Conservation (phyloP, 2,888 invertebrate species). For the Maniola hyperantus region DNA sequence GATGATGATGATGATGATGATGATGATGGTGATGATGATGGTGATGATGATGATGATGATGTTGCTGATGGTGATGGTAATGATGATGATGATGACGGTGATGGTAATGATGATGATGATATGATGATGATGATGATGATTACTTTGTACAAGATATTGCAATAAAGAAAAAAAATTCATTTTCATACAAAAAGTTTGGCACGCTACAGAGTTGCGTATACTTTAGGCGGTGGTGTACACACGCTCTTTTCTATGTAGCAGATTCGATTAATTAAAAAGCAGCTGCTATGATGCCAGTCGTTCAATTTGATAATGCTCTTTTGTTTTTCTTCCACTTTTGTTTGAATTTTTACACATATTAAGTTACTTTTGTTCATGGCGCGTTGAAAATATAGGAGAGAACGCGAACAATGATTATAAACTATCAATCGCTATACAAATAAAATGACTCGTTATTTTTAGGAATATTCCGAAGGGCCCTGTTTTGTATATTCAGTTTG, state of each 20-base stretch:
- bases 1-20: too few relatives aligned
- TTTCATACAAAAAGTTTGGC: too few relatives aligned
- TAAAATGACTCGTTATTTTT: slow-evolving; percentile 19
- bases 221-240: slow-evolving; percentile 8
- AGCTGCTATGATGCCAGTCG: slow-evolving; percentile 26
- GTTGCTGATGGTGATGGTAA: too few relatives aligned
- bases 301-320: slow-evolving; percentile 29
- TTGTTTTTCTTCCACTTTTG: slow-evolving; percentile 27
- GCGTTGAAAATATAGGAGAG: slow-evolving; percentile 1
- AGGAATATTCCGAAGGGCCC: slow-evolving; percentile 1
- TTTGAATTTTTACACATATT: slow-evolving; percentile 23
- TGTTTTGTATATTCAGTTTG: background rate
- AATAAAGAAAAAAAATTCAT: too few relatives aligned
- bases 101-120: too few relatives aligned
- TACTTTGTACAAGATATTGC: too few relatives aligned
- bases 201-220: background rate
- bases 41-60: too few relatives aligned
- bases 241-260: slow-evolving; percentile 17
- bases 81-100: too few relatives aligned
- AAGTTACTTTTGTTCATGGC: slow-evolving; percentile 24
- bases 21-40: too few relatives aligned
- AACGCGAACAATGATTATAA: slow-evolving; percentile 18
- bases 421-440: slow-evolving; percentile 2
- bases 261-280: slow-evolving; percentile 28
- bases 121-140: too few relatives aligned